A percentile compares a stretch with the other conserved stretches of the same genome.
These are phyloP conservation scores for Thecophora atra DNA, from an alignment of 2,888 invertebrate genomes.

Conservation along the genomic window DNA sequence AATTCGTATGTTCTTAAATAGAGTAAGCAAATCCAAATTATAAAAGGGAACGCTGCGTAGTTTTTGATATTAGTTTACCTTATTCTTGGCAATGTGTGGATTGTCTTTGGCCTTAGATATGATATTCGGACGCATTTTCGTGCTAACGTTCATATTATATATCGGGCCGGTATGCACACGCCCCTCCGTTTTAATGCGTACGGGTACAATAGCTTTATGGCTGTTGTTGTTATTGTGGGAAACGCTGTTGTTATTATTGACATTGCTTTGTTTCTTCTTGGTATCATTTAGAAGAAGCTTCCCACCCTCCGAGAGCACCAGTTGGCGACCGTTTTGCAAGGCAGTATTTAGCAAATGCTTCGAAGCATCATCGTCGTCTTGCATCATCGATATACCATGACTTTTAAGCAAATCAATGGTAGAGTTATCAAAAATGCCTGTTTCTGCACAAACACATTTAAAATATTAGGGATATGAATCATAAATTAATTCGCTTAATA, in stretches of 20 bases:
- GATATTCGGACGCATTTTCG: constrained; percentile 49
- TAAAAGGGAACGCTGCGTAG: not conserved
- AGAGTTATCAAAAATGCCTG: constrained; percentile 55
- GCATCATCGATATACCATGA: constrained; percentile 88
- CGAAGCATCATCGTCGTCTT: constrained; percentile 79
- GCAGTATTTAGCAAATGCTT: constrained; percentile 78
- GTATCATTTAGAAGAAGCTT: constrained; percentile 76
- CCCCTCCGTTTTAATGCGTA: constrained; percentile 42
- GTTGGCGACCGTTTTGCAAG: constrained; percentile 85
- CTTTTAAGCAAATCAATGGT: constrained; percentile 77
- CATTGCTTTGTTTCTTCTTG: constrained; percentile 44
- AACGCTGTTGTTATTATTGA: constrained; percentile 43
- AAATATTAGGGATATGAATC: too few relatives aligned
- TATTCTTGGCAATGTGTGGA: constrained; percentile 44
- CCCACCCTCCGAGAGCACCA: constrained; percentile 85
- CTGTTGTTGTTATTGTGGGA: constrained; percentile 45
- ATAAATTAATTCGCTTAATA: too few relatives aligned
- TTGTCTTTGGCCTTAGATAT: constrained; percentile 49
- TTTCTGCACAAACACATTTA: constrained; percentile 48
- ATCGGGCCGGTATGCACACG: constrained; percentile 18
- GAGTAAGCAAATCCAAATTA: constrained; percentile 8
- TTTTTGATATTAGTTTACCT: constrained; percentile 25
- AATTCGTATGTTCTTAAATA: constrained; percentile 61
- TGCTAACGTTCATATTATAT: constrained; percentile 33
- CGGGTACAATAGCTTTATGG: constrained; percentile 41